Evolutionary conservation across 2,113 vertebrate genomes (phyloP).

Genomic region (Zapus hudsonius): DNA sequence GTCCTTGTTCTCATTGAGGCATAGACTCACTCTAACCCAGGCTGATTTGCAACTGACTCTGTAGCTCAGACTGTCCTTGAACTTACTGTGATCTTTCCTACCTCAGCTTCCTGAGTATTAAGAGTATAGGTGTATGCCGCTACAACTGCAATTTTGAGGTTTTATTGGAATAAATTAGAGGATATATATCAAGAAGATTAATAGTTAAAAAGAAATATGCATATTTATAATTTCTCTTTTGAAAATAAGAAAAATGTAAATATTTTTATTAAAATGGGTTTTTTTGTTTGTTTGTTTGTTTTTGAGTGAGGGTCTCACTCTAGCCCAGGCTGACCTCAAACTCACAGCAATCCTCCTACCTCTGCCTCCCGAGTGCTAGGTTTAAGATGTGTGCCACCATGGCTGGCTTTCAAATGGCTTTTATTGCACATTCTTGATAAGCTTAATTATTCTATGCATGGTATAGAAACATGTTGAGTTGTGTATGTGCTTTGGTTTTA

Average conservation of each 20-base stretch:
- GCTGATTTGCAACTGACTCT: no score
- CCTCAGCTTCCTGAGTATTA: background rate
- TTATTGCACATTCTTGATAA: background rate
- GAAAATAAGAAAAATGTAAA: conserved; percentile 5
- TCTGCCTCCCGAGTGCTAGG: no score
- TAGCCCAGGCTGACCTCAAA: no score
- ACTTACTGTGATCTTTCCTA: background rate
- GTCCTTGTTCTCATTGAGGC: background rate
- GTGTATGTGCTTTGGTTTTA: conserved; percentile 85
- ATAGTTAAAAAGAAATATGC: background rate
- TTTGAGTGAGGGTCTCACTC: no score
- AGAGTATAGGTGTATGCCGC: background rate
- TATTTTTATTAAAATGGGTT: background rate
- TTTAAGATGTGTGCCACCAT: no score
- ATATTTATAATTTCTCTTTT: background rate
- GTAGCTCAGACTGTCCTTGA: no score
- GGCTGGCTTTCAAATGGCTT: background rate
- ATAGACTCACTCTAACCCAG: no score
- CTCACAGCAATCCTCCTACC: no score
- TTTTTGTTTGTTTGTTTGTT: no score
- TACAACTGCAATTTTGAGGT: background rate
- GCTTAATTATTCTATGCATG: conserved; percentile 17
- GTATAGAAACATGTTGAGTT: conserved; percentile 80
- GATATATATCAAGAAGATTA: conserved; percentile 48
- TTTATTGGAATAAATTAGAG: conserved; percentile 33